A percentile compares a stretch with the other conserved stretches of the same genome.
These are phyloP conservation scores for Conger conger DNA, from an alignment of 2,113 vertebrate genomes.

Conservation along the genomic window DNA sequence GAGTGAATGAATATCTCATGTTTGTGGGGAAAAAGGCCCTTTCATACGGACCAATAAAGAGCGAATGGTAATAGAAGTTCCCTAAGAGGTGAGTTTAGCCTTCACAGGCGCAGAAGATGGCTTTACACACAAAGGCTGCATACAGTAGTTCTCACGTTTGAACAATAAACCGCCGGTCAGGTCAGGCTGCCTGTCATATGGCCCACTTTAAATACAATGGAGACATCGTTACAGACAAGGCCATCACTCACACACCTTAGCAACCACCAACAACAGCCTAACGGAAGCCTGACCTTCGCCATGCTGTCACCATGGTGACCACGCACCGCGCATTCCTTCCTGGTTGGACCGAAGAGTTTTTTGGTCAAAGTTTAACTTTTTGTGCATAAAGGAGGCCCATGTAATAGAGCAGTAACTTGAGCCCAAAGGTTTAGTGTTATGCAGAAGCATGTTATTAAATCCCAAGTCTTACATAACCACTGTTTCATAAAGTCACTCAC, in stretches of 20 bases:
- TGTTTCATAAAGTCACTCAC: too few relatives aligned
- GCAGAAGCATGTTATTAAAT: background rate
- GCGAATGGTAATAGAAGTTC: too few relatives aligned
- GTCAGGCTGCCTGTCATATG: background rate
- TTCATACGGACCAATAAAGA: too few relatives aligned
- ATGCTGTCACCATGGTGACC: background rate
- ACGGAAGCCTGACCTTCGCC: background rate
- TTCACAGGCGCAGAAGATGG: too few relatives aligned
- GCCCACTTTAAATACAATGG: background rate
- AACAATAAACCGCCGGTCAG: too few relatives aligned
- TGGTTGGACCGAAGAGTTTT: background rate
- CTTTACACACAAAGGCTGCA: too few relatives aligned
- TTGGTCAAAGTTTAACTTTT: background rate
- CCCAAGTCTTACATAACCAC: too few relatives aligned
- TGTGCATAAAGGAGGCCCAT: background rate
- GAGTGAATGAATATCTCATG: too few relatives aligned
- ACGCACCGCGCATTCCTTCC: background rate
- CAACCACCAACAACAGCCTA: background rate
- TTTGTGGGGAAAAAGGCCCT: too few relatives aligned
- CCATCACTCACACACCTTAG: background rate
- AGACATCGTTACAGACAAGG: background rate
- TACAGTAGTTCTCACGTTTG: too few relatives aligned
- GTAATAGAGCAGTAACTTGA: background rate
- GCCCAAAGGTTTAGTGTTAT: background rate
- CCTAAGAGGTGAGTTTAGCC: too few relatives aligned